Evolutionary conservation across 2,797 vertebrate species (phyloP).

Genomic region (Brachyrhaphis roseni): DNA sequence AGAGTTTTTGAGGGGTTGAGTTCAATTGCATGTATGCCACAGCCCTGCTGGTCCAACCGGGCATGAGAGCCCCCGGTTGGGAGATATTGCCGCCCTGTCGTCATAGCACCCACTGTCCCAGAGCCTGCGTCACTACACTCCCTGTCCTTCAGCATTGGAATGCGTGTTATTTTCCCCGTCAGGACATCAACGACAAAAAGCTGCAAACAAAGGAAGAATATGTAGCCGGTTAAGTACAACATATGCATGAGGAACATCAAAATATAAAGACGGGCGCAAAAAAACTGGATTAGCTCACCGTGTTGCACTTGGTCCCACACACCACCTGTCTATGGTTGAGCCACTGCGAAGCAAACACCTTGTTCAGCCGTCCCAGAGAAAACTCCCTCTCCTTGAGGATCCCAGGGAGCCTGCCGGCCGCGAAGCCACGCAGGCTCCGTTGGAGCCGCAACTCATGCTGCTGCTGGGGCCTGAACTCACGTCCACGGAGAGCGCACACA

Average conservation of each 20-base stretch:
- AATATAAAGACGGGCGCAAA: neutral
- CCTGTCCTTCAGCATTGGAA: conserved; percentile 95
- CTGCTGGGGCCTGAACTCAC: conserved; percentile 90
- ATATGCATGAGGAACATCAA: neutral
- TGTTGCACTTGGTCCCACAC: conserved; percentile 98
- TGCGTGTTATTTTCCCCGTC: conserved; percentile 94
- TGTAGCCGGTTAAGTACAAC: neutral
- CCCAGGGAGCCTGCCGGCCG: conserved; percentile 90
- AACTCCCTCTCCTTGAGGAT: conserved; percentile 94
- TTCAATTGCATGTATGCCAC: conserved; percentile 98
- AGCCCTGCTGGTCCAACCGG: conserved; percentile 91
- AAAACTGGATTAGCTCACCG: conserved; percentile 81
- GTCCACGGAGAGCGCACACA: conserved; percentile 91
- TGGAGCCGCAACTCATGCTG: conserved; percentile 87
- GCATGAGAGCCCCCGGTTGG: conserved; percentile 63
- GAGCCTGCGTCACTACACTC: conserved; percentile 76
- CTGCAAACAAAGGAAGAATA: conserved; percentile 67
- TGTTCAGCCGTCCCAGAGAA: conserved; percentile 93
- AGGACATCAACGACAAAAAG: conserved; percentile 95
- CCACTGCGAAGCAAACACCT: conserved; percentile 99
- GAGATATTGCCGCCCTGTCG: conserved; percentile 59
- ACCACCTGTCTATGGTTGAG: conserved; percentile 97
- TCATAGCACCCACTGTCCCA: conserved; percentile 47
- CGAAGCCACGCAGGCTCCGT: conserved; percentile 87
- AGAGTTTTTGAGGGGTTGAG: conserved; percentile 93